These are phyloP conservation scores for Xylota segnis DNA, from an alignment of 2,888 invertebrate genomes.

Conservation along the genomic window DNA sequence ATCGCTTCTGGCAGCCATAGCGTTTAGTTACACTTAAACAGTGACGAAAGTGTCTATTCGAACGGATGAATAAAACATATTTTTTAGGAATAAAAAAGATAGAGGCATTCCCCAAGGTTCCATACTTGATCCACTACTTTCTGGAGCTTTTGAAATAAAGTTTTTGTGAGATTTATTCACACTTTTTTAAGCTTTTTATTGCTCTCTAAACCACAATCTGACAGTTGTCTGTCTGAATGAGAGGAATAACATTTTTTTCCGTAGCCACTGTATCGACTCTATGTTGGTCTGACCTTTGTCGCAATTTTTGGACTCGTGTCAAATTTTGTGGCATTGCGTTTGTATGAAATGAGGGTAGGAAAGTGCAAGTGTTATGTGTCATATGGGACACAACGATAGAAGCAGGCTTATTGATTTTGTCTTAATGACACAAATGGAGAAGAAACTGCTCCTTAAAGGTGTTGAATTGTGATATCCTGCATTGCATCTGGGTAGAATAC, in stretches of 20 bases:
- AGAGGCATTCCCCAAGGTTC: too few relatives aligned
- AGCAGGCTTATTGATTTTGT: constrained; percentile 24
- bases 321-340: constrained; percentile 27
- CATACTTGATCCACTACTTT: too few relatives aligned
- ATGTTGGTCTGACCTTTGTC: constrained; percentile 16
- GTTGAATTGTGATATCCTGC: constrained; percentile 3
- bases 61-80: background rate
- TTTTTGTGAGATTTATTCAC: too few relatives aligned
- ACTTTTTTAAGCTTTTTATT: too few relatives aligned
- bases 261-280: background rate
- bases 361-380: constrained; percentile 30
- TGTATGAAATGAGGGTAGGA: background rate
- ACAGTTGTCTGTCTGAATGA: too few relatives aligned
- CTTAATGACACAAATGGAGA: background rate
- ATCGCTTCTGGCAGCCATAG: constrained; percentile 42
- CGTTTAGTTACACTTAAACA: constrained; percentile 1
- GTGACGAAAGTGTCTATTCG: background rate
- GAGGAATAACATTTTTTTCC: background rate
- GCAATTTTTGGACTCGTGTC: constrained; percentile 26
- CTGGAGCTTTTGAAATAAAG: too few relatives aligned
- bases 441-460: background rate
- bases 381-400: background rate
- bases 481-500: background rate
- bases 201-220: too few relatives aligned
- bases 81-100: too few relatives aligned